Conservation (phyloP, 2,113 vertebrate species). For the human (Homo sapiens) region GRCh38 chr12:111440501-111441000, state of each 20-base stretch:
- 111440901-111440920: neutral
- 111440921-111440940: accelerated
- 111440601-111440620: neutral
- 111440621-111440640: neutral
- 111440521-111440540: neutral
- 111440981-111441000: neutral
- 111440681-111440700: neutral
- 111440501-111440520: neutral
- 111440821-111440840: neutral
- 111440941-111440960: neutral
- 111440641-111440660: neutral
- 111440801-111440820: no score
- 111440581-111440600: neutral
- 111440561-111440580: neutral
- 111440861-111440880: neutral
- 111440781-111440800: neutral
- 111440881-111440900: no score
- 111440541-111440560: neutral
- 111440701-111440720: neutral
- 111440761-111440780: neutral
- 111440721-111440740: neutral
- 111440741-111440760: neutral
- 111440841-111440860: neutral
- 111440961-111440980: neutral
- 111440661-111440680: neutral